These are phyloP conservation scores for Chrysodeixis includens DNA, from an alignment of 2,888 invertebrate genomes.

Conservation along the genomic window DNA sequence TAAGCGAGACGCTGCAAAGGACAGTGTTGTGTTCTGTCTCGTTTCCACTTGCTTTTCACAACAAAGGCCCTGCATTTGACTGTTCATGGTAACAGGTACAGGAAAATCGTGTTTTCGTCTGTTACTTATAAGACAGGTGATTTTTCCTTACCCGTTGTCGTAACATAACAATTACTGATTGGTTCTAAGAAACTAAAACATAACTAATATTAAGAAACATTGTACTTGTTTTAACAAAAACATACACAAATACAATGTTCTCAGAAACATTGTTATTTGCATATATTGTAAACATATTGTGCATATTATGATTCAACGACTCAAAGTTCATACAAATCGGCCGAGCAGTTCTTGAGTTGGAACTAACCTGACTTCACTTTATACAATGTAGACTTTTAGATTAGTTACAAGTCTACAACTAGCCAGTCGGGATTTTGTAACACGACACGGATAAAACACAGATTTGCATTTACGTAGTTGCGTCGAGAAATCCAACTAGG, in stretches of 20 bases:
- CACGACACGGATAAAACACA: too few species aligned
- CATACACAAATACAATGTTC: not conserved
- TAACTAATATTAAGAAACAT: too few species aligned
- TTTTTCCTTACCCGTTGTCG: conserved; percentile 22
- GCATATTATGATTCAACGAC: not conserved
- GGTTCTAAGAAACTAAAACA: conserved; percentile 24
- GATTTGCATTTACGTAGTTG: conserved; percentile 5
- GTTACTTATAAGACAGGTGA: conserved; percentile 5
- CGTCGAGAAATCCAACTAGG: not conserved
- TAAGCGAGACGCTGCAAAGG: too few species aligned
- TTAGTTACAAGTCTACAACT: not conserved
- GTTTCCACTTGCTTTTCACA: too few species aligned
- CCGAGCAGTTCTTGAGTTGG: not conserved
- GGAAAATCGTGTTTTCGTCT: conserved; percentile 12
- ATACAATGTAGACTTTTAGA: not conserved
- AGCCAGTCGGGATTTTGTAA: conserved; percentile 7
- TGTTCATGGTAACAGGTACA: not conserved
- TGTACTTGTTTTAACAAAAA: too few species aligned
- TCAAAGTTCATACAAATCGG: too few species aligned
- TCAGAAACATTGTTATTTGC: not conserved
- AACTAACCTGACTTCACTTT: not conserved
- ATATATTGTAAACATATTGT: not conserved
- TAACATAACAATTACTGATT: not conserved
- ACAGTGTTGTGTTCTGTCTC: too few species aligned
- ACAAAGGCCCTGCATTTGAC: too few species aligned